Conservation (phyloP, 2,113 vertebrate genomes). For the Antennarius striatus region DNA sequence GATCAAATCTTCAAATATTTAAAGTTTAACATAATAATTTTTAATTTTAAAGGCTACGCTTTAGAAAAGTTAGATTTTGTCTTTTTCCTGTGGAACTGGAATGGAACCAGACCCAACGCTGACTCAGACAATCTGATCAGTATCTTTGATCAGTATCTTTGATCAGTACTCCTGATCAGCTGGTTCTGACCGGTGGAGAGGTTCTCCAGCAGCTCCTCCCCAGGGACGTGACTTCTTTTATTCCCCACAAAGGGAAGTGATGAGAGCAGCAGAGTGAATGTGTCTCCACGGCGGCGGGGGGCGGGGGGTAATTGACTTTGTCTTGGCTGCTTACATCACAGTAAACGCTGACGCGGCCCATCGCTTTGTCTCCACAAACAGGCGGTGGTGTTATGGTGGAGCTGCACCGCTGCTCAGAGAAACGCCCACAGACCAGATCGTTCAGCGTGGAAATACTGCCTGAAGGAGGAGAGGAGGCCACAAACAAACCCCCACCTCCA, state of each 20-base stretch:
- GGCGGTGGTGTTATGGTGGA: constrained; percentile 25
- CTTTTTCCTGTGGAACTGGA: too few species aligned
- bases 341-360: constrained; percentile 63
- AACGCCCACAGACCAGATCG: constrained; percentile 20
- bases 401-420: constrained; percentile 24
- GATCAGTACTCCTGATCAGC: neutral
- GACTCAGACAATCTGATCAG: too few species aligned
- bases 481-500: constrained; percentile 25
- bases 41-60: too few species aligned
- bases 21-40: too few species aligned
- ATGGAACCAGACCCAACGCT: too few species aligned
- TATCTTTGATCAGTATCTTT: too few species aligned
- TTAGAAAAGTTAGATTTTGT: too few species aligned
- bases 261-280: constrained; percentile 53
- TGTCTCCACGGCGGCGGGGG: constrained; percentile 20
- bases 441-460: constrained; percentile 11
- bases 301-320: constrained; percentile 54
- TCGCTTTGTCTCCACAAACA: constrained; percentile 66
- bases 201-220: constrained; percentile 25
- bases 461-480: constrained; percentile 25
- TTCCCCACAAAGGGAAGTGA: constrained; percentile 39
- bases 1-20: too few species aligned
- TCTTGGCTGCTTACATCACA: constrained; percentile 47
- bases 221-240: constrained; percentile 29
- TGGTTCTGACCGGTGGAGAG: constrained; percentile 19